These are phyloP conservation scores for Cosmia pyralina DNA, from an alignment of 2,888 invertebrate genomes.

Conservation along the genomic window DNA sequence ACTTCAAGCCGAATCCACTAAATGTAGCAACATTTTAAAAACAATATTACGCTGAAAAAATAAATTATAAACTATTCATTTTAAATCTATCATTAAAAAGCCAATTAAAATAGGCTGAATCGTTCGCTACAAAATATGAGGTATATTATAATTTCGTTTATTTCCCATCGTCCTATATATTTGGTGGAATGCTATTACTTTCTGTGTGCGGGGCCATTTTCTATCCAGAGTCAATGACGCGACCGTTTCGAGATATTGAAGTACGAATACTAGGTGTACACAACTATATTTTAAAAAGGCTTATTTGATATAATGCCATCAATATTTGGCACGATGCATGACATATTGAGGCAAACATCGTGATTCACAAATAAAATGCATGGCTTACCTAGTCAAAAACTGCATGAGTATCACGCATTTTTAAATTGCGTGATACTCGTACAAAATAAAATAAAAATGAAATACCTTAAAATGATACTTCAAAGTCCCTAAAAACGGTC, in stretches of 20 bases:
- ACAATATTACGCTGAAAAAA: constrained; percentile 63
- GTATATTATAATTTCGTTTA: constrained; percentile 80
- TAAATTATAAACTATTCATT: constrained; percentile 68
- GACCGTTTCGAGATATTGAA: constrained; percentile 50
- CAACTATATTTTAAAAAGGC: not conserved
- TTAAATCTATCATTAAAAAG: constrained; percentile 69
- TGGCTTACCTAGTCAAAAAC: not conserved
- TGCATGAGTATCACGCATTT: not conserved
- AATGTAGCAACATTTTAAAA: constrained; percentile 68
- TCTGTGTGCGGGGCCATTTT: constrained; percentile 44
- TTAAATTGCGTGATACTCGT: no score
- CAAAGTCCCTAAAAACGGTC: constrained; percentile 47
- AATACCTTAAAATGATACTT: not conserved
- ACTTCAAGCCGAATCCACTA: constrained; percentile 68
- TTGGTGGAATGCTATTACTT: constrained; percentile 76
- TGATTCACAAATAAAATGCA: not conserved
- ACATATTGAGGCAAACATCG: not conserved
- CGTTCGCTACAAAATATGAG: constrained; percentile 87
- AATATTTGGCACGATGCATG: not conserved
- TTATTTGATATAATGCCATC: constrained; percentile 28
- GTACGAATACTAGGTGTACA: not conserved
- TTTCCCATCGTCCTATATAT: constrained; percentile 62
- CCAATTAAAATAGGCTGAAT: constrained; percentile 78
- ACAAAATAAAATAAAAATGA: not conserved
- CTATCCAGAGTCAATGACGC: constrained; percentile 47